Base-by-base conservation (phyloP, 2,113 vertebrate species). In the Rhinogobius similis region DNA sequence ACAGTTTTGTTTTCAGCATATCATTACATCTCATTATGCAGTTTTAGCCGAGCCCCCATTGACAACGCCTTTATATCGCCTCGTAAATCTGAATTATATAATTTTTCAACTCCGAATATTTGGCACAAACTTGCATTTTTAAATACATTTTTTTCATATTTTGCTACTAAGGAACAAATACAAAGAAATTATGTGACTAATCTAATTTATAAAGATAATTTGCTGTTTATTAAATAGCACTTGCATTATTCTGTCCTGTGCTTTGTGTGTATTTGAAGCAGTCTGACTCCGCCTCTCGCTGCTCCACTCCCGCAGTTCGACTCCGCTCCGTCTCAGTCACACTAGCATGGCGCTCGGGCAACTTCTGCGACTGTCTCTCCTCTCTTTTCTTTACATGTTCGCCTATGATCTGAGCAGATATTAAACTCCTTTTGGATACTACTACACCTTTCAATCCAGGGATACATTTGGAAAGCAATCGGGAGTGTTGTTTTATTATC, bases 301-400 rank as follows among this genome's bases (percentile, higher is more conserved):
- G 76, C 72, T 76, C 63, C 68, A 78, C 53, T 53, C 71, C 83
- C 80, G 63, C 77, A 80, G 53, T 82, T 55, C 75, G 70, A 77
- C 78, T 62, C 61, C 66, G 78, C 75, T 56, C 58, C 20, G 29
- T 78, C 69, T 29, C 74, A 76, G 24, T 53, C 76, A 66, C 29
- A 61, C 76, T 89, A 87, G 90, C 91, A 92, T 93, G 91, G 91
- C 90, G 90, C 84, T 86, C 65, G 63, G 71, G 55, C 65, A 59
- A 16, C 56, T 65, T 8, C 70, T 84, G 78, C 76, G 59, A 52
- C 76, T 48, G 77, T 82, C 58, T 84, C 36, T 53, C 62, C 50
- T 32, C 68, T 68, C 58, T 18, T 58, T 72, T 32, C 74, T 77
- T 63, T 66, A 67, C 67, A 18, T 63, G 36, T 48, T 69, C 32